Conservation (phyloP, 2,797 vertebrate genomes). For the Nyctibius grandis region DNA sequence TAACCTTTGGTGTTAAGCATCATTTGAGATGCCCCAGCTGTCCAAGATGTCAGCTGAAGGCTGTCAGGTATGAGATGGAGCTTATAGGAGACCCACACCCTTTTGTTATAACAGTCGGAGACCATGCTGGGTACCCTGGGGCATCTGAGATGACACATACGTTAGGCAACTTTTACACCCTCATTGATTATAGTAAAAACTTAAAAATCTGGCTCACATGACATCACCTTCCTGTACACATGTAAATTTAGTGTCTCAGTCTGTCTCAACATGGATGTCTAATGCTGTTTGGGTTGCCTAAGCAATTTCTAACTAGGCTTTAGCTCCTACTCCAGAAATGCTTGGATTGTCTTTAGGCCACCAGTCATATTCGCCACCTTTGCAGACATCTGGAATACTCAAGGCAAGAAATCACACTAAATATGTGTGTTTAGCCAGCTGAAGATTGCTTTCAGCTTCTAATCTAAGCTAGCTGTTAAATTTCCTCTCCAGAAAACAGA, state of each 20-base stretch:
- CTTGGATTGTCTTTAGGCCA: not conserved
- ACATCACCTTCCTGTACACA: not conserved
- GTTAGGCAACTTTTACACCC: not conserved
- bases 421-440: not conserved
- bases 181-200: not conserved
- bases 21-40: not conserved
- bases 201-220: not conserved
- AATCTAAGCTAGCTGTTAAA: not conserved
- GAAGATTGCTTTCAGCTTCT: not conserved
- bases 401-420: not conserved
- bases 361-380: not conserved
- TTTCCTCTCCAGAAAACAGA: not conserved
- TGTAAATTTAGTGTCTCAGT: not conserved
- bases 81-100: not conserved
- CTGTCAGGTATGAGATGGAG: not conserved
- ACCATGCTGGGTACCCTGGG: too few species aligned
- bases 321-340: not conserved
- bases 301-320: not conserved
- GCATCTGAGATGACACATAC: accelerated
- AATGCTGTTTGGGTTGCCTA: not conserved
- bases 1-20: not conserved
- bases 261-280: not conserved
- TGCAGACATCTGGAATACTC: not conserved
- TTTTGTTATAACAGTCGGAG: not conserved
- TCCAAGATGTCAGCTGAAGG: not conserved